These are phyloP conservation scores for Papilio gigon DNA, from an alignment of 2,888 invertebrate species.

Conservation along the genomic window DNA sequence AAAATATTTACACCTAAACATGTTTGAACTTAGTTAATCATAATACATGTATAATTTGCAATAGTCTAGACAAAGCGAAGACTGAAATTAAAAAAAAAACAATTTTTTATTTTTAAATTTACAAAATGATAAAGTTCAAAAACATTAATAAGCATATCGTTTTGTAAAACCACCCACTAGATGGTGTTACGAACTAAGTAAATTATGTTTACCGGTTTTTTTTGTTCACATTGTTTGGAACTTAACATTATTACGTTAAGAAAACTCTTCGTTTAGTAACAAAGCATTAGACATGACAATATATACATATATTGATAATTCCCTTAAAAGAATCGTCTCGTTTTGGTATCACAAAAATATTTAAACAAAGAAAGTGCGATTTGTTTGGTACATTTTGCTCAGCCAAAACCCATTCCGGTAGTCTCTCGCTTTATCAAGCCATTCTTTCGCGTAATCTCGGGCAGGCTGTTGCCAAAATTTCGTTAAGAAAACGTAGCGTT, in stretches of 20 bases:
- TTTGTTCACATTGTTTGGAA: not conserved
- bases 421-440: conserved; percentile 59
- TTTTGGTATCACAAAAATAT: conserved; percentile 17
- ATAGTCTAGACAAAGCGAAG: not conserved
- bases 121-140: not conserved
- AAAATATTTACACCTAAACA: not conserved
- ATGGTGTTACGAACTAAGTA: conserved; percentile 12
- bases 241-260: not conserved
- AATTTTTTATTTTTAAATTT: too few species aligned
- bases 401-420: conserved; percentile 42
- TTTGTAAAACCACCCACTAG: conserved; percentile 1
- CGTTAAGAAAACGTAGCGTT: conserved; percentile 64
- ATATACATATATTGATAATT: not conserved
- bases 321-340: not conserved
- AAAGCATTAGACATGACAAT: not conserved
- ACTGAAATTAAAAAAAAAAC: too few species aligned
- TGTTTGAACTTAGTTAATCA: not conserved
- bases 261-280: not conserved
- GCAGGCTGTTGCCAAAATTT: conserved; percentile 70
- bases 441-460: conserved; percentile 67
- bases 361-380: conserved; percentile 25
- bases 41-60: not conserved
- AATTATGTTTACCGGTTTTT: not conserved
- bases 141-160: not conserved
- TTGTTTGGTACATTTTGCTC: conserved; percentile 22